A percentile compares a stretch with the other conserved stretches of the same genome.
phyloP scores from a whole-genome alignment of 2,113 vertebrate genomes.

The Acanthisitta chloris region DNA sequence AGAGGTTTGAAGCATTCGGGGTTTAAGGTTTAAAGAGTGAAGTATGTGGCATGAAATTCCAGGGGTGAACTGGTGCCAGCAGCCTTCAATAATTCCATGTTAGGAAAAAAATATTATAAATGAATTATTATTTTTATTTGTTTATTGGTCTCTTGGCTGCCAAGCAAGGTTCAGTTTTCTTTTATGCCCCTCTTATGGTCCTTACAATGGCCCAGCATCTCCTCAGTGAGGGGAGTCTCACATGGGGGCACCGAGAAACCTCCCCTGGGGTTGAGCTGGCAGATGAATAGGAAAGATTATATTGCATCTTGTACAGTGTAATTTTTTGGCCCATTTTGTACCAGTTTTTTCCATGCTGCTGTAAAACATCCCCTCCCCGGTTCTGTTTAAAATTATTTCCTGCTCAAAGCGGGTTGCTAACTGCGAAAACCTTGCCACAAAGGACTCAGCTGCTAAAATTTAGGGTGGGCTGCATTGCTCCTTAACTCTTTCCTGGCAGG shows the following conservation, averaged over 20 bases:
- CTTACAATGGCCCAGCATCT: neutral
- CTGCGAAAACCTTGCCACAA: neutral
- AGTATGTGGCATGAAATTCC: neutral
- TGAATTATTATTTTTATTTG: neutral
- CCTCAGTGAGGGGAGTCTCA: neutral
- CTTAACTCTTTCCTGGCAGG: neutral
- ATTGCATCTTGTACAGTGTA: neutral
- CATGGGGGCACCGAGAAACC: accelerated
- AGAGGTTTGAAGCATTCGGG: neutral
- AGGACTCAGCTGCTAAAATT: neutral
- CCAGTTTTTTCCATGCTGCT: neutral
- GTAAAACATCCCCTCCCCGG: neutral
- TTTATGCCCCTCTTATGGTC: neutral
- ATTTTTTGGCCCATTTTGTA: neutral
- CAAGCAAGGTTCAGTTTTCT: neutral
- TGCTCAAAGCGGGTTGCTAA: neutral
- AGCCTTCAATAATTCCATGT: neutral
- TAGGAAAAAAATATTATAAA: neutral
- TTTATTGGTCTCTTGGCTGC: neutral
- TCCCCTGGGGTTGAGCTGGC: neutral
- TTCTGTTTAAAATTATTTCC: neutral
- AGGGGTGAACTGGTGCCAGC: neutral
- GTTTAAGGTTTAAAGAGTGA: neutral
- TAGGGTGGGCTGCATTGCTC: neutral
- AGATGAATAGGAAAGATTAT: neutral